These are phyloP conservation scores for Zaprionus gabonicus DNA, from an alignment of 1,140 invertebrate species.

Conservation along the genomic window DNA sequence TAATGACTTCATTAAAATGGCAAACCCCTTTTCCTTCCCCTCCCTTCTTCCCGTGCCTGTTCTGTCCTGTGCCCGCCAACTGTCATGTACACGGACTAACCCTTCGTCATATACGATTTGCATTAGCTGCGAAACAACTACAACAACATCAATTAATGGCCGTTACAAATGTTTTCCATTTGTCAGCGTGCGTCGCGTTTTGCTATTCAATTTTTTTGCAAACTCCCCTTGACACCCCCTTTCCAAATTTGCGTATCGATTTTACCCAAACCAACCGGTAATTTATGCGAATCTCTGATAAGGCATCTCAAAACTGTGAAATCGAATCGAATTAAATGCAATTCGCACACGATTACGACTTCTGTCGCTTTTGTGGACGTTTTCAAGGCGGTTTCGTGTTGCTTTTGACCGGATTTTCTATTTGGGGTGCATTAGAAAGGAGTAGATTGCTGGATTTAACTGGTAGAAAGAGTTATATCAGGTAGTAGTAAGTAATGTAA, in stretches of 20 bases:
- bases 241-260: slow-evolving; percentile 76
- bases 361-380: slow-evolving; percentile 18
- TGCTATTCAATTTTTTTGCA: slow-evolving; percentile 56
- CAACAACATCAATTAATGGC: slow-evolving; percentile 76
- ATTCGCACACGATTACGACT: slow-evolving; percentile 21
- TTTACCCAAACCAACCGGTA: slow-evolving; percentile 40
- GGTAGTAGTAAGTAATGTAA: too few species aligned
- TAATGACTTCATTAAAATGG: slow-evolving; percentile 76
- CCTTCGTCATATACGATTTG: slow-evolving; percentile 69
- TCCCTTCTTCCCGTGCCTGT: too few species aligned
- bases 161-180: slow-evolving; percentile 82
- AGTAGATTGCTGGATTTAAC: background rate
- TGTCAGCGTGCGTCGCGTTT: slow-evolving; percentile 69
- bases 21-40: background rate
- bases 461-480: background rate
- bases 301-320: slow-evolving; percentile 65
- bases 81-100: slow-evolving; percentile 37
- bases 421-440: background rate
- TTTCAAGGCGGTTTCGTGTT: slow-evolving; percentile 24
- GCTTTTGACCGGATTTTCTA: background rate
- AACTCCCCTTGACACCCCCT: slow-evolving; percentile 17
- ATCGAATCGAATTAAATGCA: slow-evolving; percentile 51
- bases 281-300: slow-evolving; percentile 79
- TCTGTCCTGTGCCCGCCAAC: background rate
- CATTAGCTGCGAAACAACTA: slow-evolving; percentile 54